A percentile compares a stretch with the other conserved stretches of the same genome.
These are phyloP conservation scores for Enteromius afrohamiltoni DNA, from an alignment of 2,797 vertebrate genomes.

Conservation along the genomic window DNA sequence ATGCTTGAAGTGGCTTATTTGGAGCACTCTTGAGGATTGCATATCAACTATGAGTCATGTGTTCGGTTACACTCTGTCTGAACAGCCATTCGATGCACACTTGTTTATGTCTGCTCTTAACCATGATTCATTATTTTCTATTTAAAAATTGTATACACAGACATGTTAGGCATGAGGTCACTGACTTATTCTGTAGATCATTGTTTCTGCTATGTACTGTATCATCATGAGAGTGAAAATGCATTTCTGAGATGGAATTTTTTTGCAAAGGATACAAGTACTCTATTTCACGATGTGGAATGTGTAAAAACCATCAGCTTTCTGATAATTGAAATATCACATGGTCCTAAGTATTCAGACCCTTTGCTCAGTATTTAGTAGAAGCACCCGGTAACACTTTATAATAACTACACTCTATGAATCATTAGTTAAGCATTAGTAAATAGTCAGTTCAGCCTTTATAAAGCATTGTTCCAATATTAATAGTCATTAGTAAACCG, in stretches of 20 bases:
- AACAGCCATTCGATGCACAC: not conserved
- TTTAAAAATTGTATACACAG: not conserved
- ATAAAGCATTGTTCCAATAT: no score
- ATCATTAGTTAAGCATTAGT: no score
- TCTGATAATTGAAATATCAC: no score
- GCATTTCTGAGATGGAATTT: not conserved
- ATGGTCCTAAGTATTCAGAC: no score
- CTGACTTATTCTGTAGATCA: not conserved
- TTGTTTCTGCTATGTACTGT: not conserved
- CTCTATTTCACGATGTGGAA: not conserved
- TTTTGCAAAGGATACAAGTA: not conserved
- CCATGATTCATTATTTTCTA: not conserved
- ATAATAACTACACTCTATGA: no score
- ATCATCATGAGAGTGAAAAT: not conserved
- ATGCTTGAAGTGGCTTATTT: not conserved
- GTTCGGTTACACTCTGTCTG: not conserved
- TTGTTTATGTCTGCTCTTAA: slow-evolving; percentile 3
- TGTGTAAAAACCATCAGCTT: no score
- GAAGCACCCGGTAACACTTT: no score
- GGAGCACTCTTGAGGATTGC: not conserved
- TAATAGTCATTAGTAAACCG: no score
- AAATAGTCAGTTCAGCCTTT: no score
- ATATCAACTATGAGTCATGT: not conserved
- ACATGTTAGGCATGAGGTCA: not conserved
- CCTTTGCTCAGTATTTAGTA: no score